Evolutionary conservation across 2,888 invertebrate species (phyloP).

Genomic region (Blastobasis lacticolella): DNA sequence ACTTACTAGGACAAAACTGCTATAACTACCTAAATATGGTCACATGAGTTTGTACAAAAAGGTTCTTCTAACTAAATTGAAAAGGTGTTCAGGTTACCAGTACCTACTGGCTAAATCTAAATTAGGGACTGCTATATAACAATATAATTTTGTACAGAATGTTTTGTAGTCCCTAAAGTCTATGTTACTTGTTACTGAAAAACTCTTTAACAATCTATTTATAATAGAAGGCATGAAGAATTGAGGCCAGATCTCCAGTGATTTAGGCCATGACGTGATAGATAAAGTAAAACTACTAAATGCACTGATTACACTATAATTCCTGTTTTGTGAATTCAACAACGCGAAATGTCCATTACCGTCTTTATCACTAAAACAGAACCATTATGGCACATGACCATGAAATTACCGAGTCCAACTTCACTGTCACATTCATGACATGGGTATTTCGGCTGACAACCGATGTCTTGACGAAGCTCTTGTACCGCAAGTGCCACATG

Average conservation of each 20-base stretch:
- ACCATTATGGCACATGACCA: slow-evolving; percentile 39
- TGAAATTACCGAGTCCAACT: slow-evolving; percentile 22
- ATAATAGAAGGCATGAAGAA: slow-evolving; percentile 44
- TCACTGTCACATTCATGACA: slow-evolving; percentile 54
- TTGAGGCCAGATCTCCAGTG: no score
- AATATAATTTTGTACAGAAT: slow-evolving; percentile 7
- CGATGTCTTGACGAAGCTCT: slow-evolving; percentile 71
- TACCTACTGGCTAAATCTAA: slow-evolving; percentile 23
- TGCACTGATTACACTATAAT: slow-evolving; percentile 28
- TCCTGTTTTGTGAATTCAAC: slow-evolving; percentile 23
- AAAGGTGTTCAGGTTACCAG: slow-evolving; percentile 12
- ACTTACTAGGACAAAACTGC: slow-evolving; percentile 67
- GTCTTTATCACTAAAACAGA: slow-evolving; percentile 18
- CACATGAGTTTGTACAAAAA: slow-evolving; percentile 61
- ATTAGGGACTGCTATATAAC: slow-evolving; percentile 30
- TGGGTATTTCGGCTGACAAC: slow-evolving; percentile 64
- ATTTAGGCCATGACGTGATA: slow-evolving; percentile 48
- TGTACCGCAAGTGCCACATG: slow-evolving; percentile 80
- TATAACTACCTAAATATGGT: slow-evolving; percentile 57
- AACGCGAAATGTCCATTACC: no score
- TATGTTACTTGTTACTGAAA: slow-evolving; percentile 34
- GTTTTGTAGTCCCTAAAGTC: slow-evolving; percentile 12
- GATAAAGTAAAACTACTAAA: slow-evolving; percentile 50
- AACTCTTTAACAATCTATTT: slow-evolving; percentile 13
- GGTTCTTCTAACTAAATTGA: slow-evolving; percentile 7